Percentiles rank a stretch among this genome's conserved stretches.
These are phyloP conservation scores for Eleutherodactylus coqui DNA, from an alignment of 2,797 vertebrate species.

Conservation along the genomic window DNA sequence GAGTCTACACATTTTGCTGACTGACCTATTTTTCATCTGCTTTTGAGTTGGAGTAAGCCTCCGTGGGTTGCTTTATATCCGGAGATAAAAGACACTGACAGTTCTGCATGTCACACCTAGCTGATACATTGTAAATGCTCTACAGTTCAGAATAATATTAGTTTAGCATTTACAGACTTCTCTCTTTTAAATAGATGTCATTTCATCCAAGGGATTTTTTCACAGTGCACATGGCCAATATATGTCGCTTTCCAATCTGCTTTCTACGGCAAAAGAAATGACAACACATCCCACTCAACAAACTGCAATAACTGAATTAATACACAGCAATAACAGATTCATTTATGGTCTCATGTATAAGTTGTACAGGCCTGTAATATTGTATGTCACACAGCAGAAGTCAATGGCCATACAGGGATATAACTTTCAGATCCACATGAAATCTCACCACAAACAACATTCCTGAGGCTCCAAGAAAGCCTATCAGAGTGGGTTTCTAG, in stretches of 20 bases:
- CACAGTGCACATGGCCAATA: background rate
- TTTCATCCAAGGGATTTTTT: background rate
- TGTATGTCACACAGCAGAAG: background rate
- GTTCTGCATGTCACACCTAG: conserved; percentile 27
- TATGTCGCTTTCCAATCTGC: background rate
- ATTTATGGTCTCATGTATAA: background rate
- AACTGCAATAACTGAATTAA: background rate
- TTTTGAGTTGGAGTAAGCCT: conserved; percentile 44
- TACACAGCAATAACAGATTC: background rate
- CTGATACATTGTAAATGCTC: conserved; percentile 33
- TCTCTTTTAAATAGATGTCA: conserved; percentile 6
- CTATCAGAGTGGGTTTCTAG: no score
- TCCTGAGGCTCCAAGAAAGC: no score
- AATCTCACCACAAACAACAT: no score
- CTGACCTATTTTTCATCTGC: conserved; percentile 60
- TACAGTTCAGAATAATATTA: conserved; percentile 26
- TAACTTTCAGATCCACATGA: no score
- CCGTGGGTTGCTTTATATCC: conserved; percentile 28
- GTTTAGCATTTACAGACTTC: background rate
- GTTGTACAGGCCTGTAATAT: background rate
- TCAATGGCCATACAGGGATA: no score
- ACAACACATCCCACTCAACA: background rate
- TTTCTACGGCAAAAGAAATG: background rate
- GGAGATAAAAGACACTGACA: conserved; percentile 47
- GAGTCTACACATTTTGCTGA: conserved; percentile 43